A percentile compares a stretch with the other conserved stretches of the same genome.
Conservation (phyloP, 2,797 vertebrate species). For the Oreortyx pictus region DNA sequence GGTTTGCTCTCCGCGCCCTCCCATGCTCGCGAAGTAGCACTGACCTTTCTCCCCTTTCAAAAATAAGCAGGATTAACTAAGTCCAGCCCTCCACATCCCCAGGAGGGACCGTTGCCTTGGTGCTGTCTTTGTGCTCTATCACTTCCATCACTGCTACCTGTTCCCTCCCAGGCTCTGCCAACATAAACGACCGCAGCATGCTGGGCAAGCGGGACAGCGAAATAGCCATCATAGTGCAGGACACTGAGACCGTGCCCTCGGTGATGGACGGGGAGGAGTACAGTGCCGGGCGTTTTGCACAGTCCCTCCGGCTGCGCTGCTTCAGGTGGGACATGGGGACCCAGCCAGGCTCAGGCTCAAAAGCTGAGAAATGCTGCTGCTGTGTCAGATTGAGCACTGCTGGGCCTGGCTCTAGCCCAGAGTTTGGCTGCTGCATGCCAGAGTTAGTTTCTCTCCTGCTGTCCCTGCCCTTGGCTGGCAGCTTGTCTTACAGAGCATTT, state of each 20-base stretch:
- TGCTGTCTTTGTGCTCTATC: neutral
- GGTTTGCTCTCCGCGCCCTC: neutral
- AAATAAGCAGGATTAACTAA: neutral
- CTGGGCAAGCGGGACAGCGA: slow-evolving; percentile 97
- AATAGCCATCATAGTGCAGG: slow-evolving; percentile 92
- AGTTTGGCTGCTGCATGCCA: neutral
- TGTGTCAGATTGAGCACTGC: neutral
- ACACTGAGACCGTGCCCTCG: slow-evolving; percentile 83
- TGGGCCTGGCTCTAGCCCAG: neutral
- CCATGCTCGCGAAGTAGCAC: neutral
- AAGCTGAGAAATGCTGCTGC: neutral
- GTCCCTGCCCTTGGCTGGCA: neutral
- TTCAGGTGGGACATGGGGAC: slow-evolving; percentile 83
- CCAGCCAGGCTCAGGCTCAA: neutral
- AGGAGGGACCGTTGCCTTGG: neutral
- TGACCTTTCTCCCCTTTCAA: neutral
- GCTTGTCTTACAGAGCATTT: neutral
- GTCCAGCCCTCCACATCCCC: neutral
- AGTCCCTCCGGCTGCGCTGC: slow-evolving; percentile 89
- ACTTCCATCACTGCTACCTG: neutral
- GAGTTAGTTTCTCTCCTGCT: accelerated
- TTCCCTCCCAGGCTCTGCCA: slow-evolving; percentile 88
- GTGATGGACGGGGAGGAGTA: slow-evolving; percentile 90
- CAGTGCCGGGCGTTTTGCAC: slow-evolving; percentile 86
- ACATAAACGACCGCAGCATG: slow-evolving; percentile 99